Conservation (phyloP, 37 sponge, comb jelly and placozoan genomes). For the Trichoplax adhaerens region DNA sequence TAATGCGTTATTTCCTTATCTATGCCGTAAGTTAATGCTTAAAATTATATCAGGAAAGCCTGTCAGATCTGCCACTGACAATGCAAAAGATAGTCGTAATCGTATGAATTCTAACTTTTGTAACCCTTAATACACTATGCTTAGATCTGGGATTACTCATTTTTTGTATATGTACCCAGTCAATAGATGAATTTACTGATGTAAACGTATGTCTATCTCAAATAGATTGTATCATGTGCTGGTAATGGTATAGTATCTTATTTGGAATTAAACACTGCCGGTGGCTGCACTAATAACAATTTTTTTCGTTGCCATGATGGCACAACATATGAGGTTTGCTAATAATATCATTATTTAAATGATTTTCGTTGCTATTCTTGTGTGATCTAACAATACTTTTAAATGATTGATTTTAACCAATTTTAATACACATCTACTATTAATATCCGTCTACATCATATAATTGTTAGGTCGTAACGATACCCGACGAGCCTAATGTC, state of each 20-base stretch:
- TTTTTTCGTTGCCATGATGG: slow-evolving; percentile 50
- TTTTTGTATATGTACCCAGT: too few species aligned
- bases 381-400: background rate
- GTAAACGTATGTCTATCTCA: background rate
- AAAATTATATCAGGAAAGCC: too few species aligned
- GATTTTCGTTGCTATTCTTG: too few species aligned
- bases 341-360: background rate
- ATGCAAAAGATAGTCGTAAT: too few species aligned
- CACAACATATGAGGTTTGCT: slow-evolving; percentile 52
- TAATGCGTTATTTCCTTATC: too few species aligned
- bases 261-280: slow-evolving; percentile 24
- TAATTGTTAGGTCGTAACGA: slow-evolving; percentile 32
- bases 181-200: background rate
- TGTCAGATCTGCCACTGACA: too few species aligned
- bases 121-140: too few species aligned
- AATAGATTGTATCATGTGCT: slow-evolving; percentile 56
- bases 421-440: background rate
- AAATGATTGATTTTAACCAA: background rate
- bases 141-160: too few species aligned
- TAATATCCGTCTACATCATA: background rate
- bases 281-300: slow-evolving; percentile 24
- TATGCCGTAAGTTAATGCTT: too few species aligned
- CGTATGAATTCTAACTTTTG: too few species aligned
- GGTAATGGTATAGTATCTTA: slow-evolving; percentile 59
- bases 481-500: slow-evolving; percentile 42